Percentiles rank a stretch among this genome's conserved stretches.
phyloP scores from a whole-genome alignment of 2,888 invertebrate species.

The Callimorpha dominula region DNA sequence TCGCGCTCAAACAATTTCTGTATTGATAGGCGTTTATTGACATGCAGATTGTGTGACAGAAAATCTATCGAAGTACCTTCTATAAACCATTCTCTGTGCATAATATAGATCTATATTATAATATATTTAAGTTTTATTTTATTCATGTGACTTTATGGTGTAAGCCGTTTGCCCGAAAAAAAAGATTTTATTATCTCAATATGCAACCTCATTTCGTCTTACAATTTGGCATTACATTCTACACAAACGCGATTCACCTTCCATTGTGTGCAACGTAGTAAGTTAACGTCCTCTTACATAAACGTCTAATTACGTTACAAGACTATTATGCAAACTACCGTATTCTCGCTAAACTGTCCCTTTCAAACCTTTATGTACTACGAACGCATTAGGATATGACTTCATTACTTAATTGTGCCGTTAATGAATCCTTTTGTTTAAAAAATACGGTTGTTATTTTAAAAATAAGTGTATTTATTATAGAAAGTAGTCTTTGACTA shows the following conservation, averaged over 20 bases:
- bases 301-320: slow-evolving; percentile 35
- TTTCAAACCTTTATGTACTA: slow-evolving; percentile 20
- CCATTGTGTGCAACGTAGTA: slow-evolving; percentile 17
- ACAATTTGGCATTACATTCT: slow-evolving; percentile 6
- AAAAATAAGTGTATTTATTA: neutral
- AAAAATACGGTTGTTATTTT: neutral
- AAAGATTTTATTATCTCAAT: neutral
- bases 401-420: slow-evolving; percentile 16
- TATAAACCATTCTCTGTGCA: too few relatives aligned
- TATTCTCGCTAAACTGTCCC: slow-evolving; percentile 17
- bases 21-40: too few relatives aligned
- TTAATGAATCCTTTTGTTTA: slow-evolving; percentile 7
- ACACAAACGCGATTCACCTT: slow-evolving; percentile 16
- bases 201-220: neutral
- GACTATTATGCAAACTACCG: slow-evolving; percentile 35
- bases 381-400: slow-evolving; percentile 15
- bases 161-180: too few relatives aligned
- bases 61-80: too few relatives aligned
- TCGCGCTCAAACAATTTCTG: too few relatives aligned
- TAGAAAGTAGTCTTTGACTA: neutral
- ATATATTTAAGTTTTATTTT: too few relatives aligned
- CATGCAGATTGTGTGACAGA: too few relatives aligned
- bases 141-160: too few relatives aligned
- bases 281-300: slow-evolving; percentile 43
- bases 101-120: too few relatives aligned